Conservation (phyloP, 2,113 vertebrate species). For the Sceloporus undulatus region DNA sequence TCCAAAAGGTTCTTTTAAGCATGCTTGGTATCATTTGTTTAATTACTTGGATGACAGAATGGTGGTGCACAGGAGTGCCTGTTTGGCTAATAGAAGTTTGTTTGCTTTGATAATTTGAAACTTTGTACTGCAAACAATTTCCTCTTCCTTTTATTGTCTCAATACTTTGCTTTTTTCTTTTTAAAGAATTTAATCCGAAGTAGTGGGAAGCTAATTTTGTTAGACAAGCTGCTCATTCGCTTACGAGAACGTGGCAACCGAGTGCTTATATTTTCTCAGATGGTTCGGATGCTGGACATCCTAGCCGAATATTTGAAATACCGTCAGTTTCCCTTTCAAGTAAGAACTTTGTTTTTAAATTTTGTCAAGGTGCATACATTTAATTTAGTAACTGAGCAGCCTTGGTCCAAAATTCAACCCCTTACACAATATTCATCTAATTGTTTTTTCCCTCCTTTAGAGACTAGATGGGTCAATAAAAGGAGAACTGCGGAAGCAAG, state of each 20-base stretch:
- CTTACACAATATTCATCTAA: neutral
- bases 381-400: neutral
- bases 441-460: constrained; percentile 76
- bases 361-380: neutral
- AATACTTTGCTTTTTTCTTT: constrained; percentile 29
- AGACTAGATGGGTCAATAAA: constrained; percentile 97
- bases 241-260: constrained; percentile 94
- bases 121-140: neutral
- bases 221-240: constrained; percentile 95
- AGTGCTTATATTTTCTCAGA: constrained; percentile 99
- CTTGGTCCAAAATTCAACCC: neutral
- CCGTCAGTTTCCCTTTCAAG: constrained; percentile 96
- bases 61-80: neutral
- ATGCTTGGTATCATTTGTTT: neutral
- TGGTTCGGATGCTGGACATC: constrained; percentile 99
- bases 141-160: neutral
- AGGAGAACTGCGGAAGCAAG: constrained; percentile 96
- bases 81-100: neutral
- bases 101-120: neutral
- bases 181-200: constrained; percentile 93
- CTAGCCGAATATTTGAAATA: constrained; percentile 96
- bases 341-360: constrained; percentile 66
- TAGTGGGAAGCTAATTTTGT: constrained; percentile 95
- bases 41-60: neutral
- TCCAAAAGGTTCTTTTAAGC: no score